Conservation (phyloP, 2,113 vertebrate genomes). For the Percopsis transmontana region DNA sequence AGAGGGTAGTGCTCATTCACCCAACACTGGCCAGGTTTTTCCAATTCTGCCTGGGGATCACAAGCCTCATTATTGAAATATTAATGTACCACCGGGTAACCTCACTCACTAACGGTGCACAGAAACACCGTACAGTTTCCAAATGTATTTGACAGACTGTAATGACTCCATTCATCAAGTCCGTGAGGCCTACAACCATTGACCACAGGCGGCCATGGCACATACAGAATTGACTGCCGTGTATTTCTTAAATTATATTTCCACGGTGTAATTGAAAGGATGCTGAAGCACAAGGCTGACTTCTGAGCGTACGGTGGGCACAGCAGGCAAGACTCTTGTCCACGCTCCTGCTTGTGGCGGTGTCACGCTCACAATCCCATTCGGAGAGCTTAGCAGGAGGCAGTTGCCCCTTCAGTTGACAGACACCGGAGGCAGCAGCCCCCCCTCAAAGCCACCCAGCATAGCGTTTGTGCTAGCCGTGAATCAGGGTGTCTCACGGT, state of each 20-base stretch:
- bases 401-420: conserved; percentile 30
- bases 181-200: not conserved
- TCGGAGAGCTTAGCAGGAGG: conserved; percentile 44
- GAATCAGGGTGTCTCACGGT: conserved; percentile 9
- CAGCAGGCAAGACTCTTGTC: not conserved
- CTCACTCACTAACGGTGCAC: not conserved
- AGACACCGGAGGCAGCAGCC: conserved; percentile 23
- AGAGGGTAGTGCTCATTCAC: not conserved
- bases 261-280: conserved; percentile 9
- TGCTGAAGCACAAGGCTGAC: conserved; percentile 14
- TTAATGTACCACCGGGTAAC: not conserved
- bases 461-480: conserved; percentile 7
- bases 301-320: not conserved
- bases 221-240: not conserved
- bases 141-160: not conserved
- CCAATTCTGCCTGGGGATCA: not conserved
- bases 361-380: conserved; percentile 35
- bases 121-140: not conserved
- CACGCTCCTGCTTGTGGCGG: conserved; percentile 1
- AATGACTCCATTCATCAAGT: not conserved
- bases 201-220: not conserved
- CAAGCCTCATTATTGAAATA: not conserved
- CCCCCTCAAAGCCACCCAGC: conserved; percentile 21
- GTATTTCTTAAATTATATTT: conserved; percentile 6
- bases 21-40: not conserved